These are phyloP conservation scores for Lophura nycthemera DNA, from an alignment of 2,113 vertebrate genomes.

Conservation along the genomic window DNA sequence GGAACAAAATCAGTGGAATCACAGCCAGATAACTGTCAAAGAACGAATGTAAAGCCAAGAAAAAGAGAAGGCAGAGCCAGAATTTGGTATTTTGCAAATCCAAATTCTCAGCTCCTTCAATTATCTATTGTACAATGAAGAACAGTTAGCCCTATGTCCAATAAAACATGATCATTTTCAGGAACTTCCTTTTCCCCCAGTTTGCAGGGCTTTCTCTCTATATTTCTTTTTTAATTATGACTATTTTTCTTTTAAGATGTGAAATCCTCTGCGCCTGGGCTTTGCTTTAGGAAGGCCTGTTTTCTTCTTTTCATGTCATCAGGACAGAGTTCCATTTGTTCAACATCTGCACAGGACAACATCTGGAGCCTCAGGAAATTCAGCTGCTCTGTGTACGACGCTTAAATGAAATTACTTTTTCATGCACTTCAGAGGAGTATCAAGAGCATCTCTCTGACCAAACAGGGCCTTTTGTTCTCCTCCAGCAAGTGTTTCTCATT, in stretches of 20 bases:
- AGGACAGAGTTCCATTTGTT: constrained; percentile 82
- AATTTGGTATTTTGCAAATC: constrained; percentile 43
- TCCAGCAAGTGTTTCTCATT: constrained; percentile 91
- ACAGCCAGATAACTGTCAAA: constrained; percentile 51
- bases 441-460: constrained; percentile 79
- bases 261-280: constrained; percentile 30
- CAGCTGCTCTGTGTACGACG: constrained; percentile 80
- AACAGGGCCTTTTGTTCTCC: constrained; percentile 84
- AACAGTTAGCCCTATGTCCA: neutral
- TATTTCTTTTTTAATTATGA: neutral
- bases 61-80: neutral
- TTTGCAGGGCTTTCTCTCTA: constrained; percentile 29
- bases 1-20: constrained; percentile 16
- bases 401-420: constrained; percentile 87
- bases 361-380: constrained; percentile 90
- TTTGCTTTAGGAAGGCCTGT: constrained; percentile 27
- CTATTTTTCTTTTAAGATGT: constrained; percentile 25
- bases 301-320: constrained; percentile 65
- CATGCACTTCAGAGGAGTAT: constrained; percentile 88
- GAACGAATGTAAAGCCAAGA: constrained; percentile 1
- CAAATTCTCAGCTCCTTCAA: neutral
- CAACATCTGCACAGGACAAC: constrained; percentile 85
- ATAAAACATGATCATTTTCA: neutral
- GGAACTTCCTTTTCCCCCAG: constrained; percentile 5
- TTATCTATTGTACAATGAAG: constrained; percentile 15